Evolutionary conservation across 2,113 vertebrate species (phyloP), one percentile per base, ranked within the genome.

Genomic region (Pitta sordida): DNA sequence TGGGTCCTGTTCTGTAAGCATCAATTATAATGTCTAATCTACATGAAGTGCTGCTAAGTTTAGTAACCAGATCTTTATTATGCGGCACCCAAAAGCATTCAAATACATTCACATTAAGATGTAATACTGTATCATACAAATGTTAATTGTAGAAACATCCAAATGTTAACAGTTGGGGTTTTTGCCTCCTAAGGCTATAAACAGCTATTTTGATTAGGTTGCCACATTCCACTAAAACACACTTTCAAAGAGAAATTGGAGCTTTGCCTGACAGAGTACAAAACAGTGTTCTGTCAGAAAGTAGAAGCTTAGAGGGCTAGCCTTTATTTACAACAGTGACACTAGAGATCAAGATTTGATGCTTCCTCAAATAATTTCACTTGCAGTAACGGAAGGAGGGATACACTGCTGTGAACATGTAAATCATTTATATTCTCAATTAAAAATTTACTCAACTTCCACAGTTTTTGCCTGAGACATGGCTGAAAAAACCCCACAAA

Each of bases 1-100:
- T 90, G 63, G 67, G 88, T 94, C 93, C 88, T 91, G 15, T 93
- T 86, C 85, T 91, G 70, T 86, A 96, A 91, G 67, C 91, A 91
- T 84, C 94, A 79, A 91, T 92, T 91, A 87, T 84, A 78, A 96
- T 79, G 62, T 78, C 74, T 80, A 93, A 79, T 93, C 87, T 86
- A 74, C 55, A 80, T 88, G 68, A 94, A 94, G 83, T 75, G 71
- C 68, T 91, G 77, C 94, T 96, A 94, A 89, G 77, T 94, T 94
- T 91, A 96, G 92, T 77, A 91, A 91, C 73, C 3, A 30, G 44
- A 69, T 92, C 65, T 95, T 85, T 86, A 83, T 85, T 91, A 83
- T 49, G 41, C 90, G 86, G 71, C 91, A 59, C 78, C 94, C 70
- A 56, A 90, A 93, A 94, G 41, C 92, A 95, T 93, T 93, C 92